Conservation (phyloP, 2,888 invertebrate species). For the Pelosia muscerda region DNA sequence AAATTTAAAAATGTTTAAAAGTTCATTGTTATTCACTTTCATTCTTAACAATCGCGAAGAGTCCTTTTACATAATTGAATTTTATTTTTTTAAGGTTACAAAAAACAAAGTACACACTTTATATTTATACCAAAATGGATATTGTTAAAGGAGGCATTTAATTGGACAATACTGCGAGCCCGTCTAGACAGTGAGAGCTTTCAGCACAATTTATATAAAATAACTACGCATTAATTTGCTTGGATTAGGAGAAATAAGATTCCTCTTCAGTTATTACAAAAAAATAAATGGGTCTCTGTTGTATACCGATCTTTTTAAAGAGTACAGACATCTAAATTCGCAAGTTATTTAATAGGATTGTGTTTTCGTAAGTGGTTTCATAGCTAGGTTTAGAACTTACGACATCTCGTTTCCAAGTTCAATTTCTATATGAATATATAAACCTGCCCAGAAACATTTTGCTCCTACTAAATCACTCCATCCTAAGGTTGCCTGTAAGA, state of each 20-base stretch:
- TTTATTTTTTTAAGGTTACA: neutral
- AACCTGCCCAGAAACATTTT: no score
- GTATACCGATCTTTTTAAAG: neutral
- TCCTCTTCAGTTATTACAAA: conserved; percentile 49
- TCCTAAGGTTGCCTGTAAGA: no score
- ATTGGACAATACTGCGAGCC: conserved; percentile 28
- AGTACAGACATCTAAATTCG: no score
- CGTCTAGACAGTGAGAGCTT: conserved; percentile 35
- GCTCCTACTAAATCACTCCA: no score
- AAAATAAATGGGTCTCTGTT: conserved; percentile 53
- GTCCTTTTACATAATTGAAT: neutral
- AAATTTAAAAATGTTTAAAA: neutral
- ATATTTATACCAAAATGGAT: conserved; percentile 2
- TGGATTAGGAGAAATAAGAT: conserved; percentile 24
- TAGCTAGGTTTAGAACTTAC: neutral
- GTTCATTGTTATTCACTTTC: neutral
- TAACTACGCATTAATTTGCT: conserved; percentile 23
- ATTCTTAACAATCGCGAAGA: neutral
- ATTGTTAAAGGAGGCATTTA: conserved; percentile 23
- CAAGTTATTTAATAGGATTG: neutral
- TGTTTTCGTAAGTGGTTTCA: neutral
- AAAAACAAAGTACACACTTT: neutral
- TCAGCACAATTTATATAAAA: conserved; percentile 11
- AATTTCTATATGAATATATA: no score
- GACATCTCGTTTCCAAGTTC: neutral